Conservation (phyloP, 2,888 invertebrate genomes). For the Pyrrhia umbra region DNA sequence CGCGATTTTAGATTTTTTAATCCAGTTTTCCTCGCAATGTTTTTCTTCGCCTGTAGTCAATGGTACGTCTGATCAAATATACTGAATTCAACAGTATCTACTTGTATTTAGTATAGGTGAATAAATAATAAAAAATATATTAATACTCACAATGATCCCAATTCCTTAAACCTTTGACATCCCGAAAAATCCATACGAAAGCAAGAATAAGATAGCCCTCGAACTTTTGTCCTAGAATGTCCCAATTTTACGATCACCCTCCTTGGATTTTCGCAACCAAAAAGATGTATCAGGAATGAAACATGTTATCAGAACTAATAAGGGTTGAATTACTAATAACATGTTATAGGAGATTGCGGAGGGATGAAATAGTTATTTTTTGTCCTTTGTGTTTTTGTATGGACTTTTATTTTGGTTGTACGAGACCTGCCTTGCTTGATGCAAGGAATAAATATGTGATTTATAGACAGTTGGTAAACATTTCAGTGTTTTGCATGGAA, state of each 20-base stretch:
- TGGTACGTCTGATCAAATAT: no score
- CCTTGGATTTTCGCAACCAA: background rate
- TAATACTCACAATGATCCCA: no score
- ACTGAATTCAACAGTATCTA: no score
- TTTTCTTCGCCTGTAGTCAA: no score
- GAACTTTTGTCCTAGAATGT: background rate
- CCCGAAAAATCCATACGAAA: background rate
- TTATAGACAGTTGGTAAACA: no score
- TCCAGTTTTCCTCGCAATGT: no score
- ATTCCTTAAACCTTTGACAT: background rate
- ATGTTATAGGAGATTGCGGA: background rate
- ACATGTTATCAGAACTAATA: background rate
- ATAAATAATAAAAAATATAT: background rate
- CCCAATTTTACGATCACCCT: conserved; percentile 10
- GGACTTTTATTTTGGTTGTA: background rate
- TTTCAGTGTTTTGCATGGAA: no score
- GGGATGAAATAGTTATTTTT: background rate
- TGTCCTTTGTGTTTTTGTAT: background rate
- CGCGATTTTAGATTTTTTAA: no score
- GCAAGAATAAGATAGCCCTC: background rate
- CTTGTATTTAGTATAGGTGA: no score
- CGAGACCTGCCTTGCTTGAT: no score
- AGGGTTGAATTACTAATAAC: conserved; percentile 10
- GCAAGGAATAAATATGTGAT: no score
- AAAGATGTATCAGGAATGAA: background rate